Evolutionary conservation across 2,888 invertebrate genomes (phyloP).

Genomic region (Pammene aurita): DNA sequence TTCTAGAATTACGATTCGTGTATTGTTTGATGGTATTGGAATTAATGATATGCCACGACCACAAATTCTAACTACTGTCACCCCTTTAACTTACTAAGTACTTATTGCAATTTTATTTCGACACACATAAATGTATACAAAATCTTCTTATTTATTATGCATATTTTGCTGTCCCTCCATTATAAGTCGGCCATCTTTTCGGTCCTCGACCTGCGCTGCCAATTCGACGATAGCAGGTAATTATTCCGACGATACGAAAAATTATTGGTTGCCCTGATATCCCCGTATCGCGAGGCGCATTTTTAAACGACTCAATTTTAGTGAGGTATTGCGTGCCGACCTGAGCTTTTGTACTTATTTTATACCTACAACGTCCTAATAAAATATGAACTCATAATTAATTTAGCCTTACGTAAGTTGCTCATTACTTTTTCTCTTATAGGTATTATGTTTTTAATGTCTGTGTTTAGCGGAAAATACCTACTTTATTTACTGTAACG

Average conservation of each 20-base stretch:
- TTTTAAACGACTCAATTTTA: conserved; percentile 74
- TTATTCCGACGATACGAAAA: conserved; percentile 77
- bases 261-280: conserved; percentile 67
- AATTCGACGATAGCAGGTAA: conserved; percentile 76
- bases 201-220: conserved; percentile 67
- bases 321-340: conserved; percentile 42
- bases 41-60: too few species aligned
- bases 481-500: conserved; percentile 9
- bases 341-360: conserved; percentile 30
- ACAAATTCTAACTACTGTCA: too few species aligned
- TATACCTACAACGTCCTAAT: conserved; percentile 25
- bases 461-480: not conserved
- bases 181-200: conserved; percentile 65
- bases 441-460: too few species aligned
- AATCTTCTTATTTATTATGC: too few species aligned
- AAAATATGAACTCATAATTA: conserved; percentile 18
- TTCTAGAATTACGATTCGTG: too few species aligned
- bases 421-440: not conserved
- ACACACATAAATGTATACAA: not conserved
- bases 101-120: too few species aligned
- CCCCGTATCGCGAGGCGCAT: conserved; percentile 63
- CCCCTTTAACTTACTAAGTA: too few species aligned
- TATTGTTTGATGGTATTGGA: too few species aligned
- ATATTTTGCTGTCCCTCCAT: conserved; percentile 58
- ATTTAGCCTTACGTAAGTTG: not conserved